Percentiles rank a stretch among this genome's conserved stretches.
Evolutionary conservation across 2,113 vertebrate genomes (phyloP).

Genomic region (Anarhynchus alexandrinus): DNA sequence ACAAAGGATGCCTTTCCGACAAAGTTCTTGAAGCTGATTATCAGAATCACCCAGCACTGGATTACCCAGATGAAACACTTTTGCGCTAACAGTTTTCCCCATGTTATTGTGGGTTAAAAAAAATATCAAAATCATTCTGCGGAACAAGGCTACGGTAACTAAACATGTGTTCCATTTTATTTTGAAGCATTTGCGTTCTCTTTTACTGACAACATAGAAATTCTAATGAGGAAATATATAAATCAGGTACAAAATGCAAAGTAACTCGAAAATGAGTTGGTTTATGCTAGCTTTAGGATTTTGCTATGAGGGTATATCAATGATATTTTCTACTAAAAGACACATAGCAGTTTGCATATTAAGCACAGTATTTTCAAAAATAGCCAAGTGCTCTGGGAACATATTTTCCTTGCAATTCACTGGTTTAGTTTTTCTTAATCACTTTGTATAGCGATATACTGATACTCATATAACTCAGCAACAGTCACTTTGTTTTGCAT

Average conservation of each 20-base stretch:
- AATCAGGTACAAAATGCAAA: background rate
- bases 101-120: background rate
- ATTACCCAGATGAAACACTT: background rate
- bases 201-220: background rate
- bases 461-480: background rate
- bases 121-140: background rate
- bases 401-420: background rate
- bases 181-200: background rate
- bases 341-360: background rate
- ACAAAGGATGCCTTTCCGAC: background rate
- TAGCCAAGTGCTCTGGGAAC: background rate
- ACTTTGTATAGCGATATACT: background rate
- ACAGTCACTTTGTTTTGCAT: background rate
- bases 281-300: background rate
- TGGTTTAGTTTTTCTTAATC: background rate
- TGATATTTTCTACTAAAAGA: background rate
- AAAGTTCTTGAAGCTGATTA: background rate
- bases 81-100: background rate
- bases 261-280: background rate
- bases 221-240: background rate
- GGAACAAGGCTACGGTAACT: background rate
- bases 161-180: background rate
- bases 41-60: background rate
- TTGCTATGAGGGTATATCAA: background rate
- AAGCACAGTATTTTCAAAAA: background rate